phyloP scores from a whole-genome alignment of 2,797 vertebrate species.

The Lutjanus argentimaculatus region DNA sequence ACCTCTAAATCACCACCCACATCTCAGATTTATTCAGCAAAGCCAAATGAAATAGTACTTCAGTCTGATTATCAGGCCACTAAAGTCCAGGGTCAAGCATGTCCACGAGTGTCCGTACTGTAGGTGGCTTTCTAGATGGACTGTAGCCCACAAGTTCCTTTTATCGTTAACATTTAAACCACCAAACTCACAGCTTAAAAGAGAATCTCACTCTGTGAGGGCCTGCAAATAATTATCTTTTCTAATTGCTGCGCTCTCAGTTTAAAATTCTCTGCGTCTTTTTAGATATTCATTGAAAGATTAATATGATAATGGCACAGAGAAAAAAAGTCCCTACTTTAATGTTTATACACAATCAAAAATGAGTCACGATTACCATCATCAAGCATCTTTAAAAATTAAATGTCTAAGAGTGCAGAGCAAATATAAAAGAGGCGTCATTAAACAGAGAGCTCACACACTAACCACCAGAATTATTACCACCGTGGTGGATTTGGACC shows the following conservation, averaged over 20 bases:
- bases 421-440: background rate
- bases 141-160: constrained; percentile 16
- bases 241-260: background rate
- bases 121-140: constrained; percentile 25
- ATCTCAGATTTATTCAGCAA: constrained; percentile 13
- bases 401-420: background rate
- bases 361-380: background rate
- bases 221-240: background rate
- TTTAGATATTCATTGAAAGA: background rate
- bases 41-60: constrained; percentile 12
- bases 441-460: constrained; percentile 11
- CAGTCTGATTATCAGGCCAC: constrained; percentile 27
- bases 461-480: background rate
- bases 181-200: background rate
- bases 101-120: constrained; percentile 13
- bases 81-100: constrained; percentile 28
- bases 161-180: constrained; percentile 18
- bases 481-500: constrained; percentile 1
- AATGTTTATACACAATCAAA: background rate
- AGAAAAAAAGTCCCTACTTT: background rate
- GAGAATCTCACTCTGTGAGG: background rate
- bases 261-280: background rate
- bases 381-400: background rate
- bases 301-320: background rate
- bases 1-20: constrained; percentile 20